These are phyloP conservation scores for Brachionichthys hirsutus DNA, from an alignment of 2,113 vertebrate species.

Conservation along the genomic window DNA sequence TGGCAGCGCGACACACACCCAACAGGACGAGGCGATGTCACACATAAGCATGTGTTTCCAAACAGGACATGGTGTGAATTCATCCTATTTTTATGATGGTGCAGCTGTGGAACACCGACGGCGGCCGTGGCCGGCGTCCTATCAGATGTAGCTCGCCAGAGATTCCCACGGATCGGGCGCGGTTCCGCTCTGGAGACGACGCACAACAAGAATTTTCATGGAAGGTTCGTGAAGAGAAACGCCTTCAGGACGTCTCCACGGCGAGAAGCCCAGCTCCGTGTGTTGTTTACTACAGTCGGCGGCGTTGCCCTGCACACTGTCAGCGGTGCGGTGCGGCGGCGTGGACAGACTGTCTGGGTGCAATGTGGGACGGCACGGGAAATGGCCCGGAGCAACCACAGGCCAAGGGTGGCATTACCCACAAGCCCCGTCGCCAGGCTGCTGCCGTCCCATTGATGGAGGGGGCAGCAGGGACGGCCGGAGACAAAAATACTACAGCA, in stretches of 20 bases:
- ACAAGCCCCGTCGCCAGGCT: slow-evolving; percentile 43
- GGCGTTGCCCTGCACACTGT: slow-evolving; percentile 51
- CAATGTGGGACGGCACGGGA: slow-evolving; percentile 57
- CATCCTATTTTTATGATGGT: too few species aligned
- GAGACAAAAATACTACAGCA: slow-evolving; percentile 52
- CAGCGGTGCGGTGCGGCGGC: slow-evolving; percentile 32
- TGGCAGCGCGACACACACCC: too few species aligned
- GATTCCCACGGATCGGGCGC: too few species aligned
- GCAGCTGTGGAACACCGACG: too few species aligned
- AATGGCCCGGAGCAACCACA: slow-evolving; percentile 46
- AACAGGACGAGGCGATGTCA: too few species aligned
- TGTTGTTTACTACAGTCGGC: slow-evolving; percentile 41
- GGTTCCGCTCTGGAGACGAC: too few species aligned
- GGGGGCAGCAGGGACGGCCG: slow-evolving; percentile 20
- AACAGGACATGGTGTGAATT: too few species aligned
- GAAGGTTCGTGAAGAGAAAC: slow-evolving; percentile 1
- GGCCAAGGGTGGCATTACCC: slow-evolving; percentile 65
- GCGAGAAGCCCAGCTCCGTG: neutral
- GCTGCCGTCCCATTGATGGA: slow-evolving; percentile 48
- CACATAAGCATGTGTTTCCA: too few species aligned
- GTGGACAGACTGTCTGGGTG: slow-evolving; percentile 66
- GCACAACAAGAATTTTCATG: neutral
- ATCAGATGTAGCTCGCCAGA: too few species aligned
- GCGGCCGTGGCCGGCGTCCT: too few species aligned
- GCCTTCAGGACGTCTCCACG: neutral